Evolutionary conservation across 2,113 vertebrate species (phyloP).

Genomic region (Cairina moschata): DNA sequence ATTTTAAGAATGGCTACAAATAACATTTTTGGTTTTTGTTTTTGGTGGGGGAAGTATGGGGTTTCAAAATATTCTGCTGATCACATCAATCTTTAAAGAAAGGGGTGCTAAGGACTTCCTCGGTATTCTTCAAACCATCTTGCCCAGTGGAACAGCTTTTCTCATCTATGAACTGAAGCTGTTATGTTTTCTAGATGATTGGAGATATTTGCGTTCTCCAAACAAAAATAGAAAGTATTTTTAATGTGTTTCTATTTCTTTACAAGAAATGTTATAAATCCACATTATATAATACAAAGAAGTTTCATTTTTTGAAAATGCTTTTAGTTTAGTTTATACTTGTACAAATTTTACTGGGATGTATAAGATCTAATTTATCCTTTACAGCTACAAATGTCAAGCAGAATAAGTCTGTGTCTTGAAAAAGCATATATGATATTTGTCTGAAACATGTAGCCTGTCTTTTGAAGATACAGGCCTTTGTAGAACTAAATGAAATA

Average conservation of each 20-base stretch:
- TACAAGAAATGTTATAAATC: background rate
- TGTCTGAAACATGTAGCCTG: background rate
- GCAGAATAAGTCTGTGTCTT: background rate
- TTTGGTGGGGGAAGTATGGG: background rate
- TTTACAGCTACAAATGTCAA: background rate
- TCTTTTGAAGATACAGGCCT: background rate
- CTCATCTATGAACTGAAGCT: background rate
- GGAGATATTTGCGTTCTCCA: background rate
- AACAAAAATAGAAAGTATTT: background rate
- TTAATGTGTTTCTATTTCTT: background rate
- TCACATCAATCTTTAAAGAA: background rate
- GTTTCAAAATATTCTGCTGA: background rate
- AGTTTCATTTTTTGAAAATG: background rate
- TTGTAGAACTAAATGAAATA: background rate
- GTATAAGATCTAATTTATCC: background rate
- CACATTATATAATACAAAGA: background rate
- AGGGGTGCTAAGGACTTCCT: background rate
- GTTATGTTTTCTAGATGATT: background rate
- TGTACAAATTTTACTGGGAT: background rate
- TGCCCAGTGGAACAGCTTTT: background rate
- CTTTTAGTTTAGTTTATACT: background rate
- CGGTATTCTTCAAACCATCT: background rate
- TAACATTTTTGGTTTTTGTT: no score
- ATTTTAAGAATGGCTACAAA: background rate
- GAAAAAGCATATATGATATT: background rate